These are phyloP conservation scores for Scophthalmus maximus DNA, from an alignment of 2,113 vertebrate genomes.

Conservation along the genomic window DNA sequence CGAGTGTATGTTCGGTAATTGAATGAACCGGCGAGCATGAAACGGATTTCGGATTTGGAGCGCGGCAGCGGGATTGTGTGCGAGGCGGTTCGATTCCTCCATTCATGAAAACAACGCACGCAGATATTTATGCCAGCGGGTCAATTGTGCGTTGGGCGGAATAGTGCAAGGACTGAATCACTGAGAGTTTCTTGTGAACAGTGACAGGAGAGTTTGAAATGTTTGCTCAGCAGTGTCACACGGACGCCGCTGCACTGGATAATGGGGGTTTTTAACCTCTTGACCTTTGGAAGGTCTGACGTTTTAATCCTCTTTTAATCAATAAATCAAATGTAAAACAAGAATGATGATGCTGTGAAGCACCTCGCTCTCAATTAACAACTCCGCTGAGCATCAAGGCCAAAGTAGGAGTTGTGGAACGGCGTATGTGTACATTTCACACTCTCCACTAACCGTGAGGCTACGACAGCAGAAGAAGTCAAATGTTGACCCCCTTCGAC, in stretches of 20 bases:
- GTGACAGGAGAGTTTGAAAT: not conserved
- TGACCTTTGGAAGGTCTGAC: slow-evolving; percentile 53
- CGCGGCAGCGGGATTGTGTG: slow-evolving; percentile 51
- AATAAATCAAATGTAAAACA: slow-evolving; percentile 68
- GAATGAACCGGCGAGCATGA: slow-evolving; percentile 62
- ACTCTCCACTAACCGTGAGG: not conserved
- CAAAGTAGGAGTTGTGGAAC: slow-evolving; percentile 42
- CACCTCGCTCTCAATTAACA: slow-evolving; percentile 44
- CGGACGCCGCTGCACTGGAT: slow-evolving; percentile 20
- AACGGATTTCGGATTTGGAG: slow-evolving; percentile 60
- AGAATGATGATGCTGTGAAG: slow-evolving; percentile 54
- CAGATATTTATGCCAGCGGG: slow-evolving; percentile 21
- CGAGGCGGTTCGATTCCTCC: slow-evolving; percentile 34
- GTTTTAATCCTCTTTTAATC: slow-evolving; percentile 56
- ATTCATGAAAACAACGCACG: slow-evolving; percentile 54
- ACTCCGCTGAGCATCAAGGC: slow-evolving; percentile 54
- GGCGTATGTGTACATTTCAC: not conserved
- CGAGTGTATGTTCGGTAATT: slow-evolving; percentile 62
- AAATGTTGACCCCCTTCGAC: slow-evolving; percentile 23
- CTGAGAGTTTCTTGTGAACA: not conserved
- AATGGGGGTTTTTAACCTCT: slow-evolving; percentile 40
- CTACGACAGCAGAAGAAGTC: slow-evolving; percentile 8
- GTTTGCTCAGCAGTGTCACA: slow-evolving; percentile 9
- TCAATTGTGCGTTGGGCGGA: slow-evolving; percentile 14
- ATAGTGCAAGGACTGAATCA: not conserved